Percentiles rank a stretch among this genome's conserved stretches.
These are phyloP conservation scores for Acleris cristana DNA, from an alignment of 2,888 invertebrate species.

Conservation along the genomic window DNA sequence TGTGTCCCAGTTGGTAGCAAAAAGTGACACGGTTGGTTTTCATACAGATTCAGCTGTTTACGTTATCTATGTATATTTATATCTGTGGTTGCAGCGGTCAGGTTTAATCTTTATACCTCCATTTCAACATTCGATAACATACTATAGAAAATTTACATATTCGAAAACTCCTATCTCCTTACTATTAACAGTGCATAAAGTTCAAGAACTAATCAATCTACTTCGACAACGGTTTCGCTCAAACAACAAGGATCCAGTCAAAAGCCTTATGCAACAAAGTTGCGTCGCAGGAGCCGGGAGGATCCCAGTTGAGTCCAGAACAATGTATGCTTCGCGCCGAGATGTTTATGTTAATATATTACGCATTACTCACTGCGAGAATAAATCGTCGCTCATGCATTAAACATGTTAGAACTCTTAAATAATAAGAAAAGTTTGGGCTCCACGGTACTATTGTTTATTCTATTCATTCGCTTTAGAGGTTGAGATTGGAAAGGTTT, in stretches of 20 bases:
- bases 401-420: slow-evolving; percentile 75
- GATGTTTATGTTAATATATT: slow-evolving; percentile 66
- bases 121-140: too few relatives aligned
- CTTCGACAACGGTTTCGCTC: not conserved
- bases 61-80: too few relatives aligned
- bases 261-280: slow-evolving; percentile 28
- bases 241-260: slow-evolving; percentile 6
- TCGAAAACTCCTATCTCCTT: too few relatives aligned
- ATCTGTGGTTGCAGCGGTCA: too few relatives aligned
- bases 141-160: too few relatives aligned
- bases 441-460: slow-evolving; percentile 73
- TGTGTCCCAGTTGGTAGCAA: too few relatives aligned
- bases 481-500: slow-evolving; percentile 80
- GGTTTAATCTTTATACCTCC: too few relatives aligned
- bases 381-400: slow-evolving; percentile 76
- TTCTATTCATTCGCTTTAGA: slow-evolving; percentile 68
- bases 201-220: too few relatives aligned
- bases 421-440: slow-evolving; percentile 77
- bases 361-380: slow-evolving; percentile 64
- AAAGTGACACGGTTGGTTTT: too few relatives aligned
- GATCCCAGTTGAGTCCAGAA: slow-evolving; percentile 55
- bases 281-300: slow-evolving; percentile 35
- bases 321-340: slow-evolving; percentile 43
- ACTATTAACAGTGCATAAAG: too few relatives aligned
- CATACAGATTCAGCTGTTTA: too few relatives aligned